These are phyloP conservation scores for Enteromius viviparus DNA, from an alignment of 2,797 vertebrate genomes.

Conservation along the genomic window DNA sequence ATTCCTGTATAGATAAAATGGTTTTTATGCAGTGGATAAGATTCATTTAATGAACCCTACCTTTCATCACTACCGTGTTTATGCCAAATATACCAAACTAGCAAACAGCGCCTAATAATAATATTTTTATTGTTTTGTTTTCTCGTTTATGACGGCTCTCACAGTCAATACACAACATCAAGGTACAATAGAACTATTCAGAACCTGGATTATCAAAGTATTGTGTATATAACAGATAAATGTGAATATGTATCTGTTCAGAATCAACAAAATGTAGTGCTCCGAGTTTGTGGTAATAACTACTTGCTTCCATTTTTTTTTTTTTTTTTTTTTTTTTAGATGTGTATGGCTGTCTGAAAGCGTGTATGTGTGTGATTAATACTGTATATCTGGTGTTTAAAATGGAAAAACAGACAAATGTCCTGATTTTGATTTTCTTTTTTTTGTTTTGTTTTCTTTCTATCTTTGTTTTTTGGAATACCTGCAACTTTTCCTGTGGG, in stretches of 20 bases:
- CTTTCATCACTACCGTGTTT: slow-evolving; percentile 57
- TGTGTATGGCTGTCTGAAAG: slow-evolving; percentile 59
- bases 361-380: slow-evolving; percentile 77
- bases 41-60: slow-evolving; percentile 45
- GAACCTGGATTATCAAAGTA: slow-evolving; percentile 72
- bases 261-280: slow-evolving; percentile 76
- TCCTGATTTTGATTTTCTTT: slow-evolving; percentile 68
- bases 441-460: not conserved
- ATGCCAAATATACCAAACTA: slow-evolving; percentile 73
- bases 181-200: slow-evolving; percentile 75
- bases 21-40: slow-evolving; percentile 57
- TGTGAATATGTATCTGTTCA: slow-evolving; percentile 83
- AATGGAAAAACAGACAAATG: slow-evolving; percentile 74
- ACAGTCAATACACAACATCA: slow-evolving; percentile 61
- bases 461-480: slow-evolving; percentile 68
- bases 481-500: slow-evolving; percentile 78
- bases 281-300: slow-evolving; percentile 80
- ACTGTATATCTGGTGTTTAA: slow-evolving; percentile 83
- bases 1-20: slow-evolving; percentile 68
- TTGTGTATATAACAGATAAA: slow-evolving; percentile 82
- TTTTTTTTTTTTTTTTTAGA: slow-evolving; percentile 66
- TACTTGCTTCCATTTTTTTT: slow-evolving; percentile 77
- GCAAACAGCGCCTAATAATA: slow-evolving; percentile 59
- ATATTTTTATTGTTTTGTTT: slow-evolving; percentile 22
- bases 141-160: slow-evolving; percentile 70